phyloP scores from a whole-genome alignment of 2,888 invertebrate genomes.

The Chesias legatella region DNA sequence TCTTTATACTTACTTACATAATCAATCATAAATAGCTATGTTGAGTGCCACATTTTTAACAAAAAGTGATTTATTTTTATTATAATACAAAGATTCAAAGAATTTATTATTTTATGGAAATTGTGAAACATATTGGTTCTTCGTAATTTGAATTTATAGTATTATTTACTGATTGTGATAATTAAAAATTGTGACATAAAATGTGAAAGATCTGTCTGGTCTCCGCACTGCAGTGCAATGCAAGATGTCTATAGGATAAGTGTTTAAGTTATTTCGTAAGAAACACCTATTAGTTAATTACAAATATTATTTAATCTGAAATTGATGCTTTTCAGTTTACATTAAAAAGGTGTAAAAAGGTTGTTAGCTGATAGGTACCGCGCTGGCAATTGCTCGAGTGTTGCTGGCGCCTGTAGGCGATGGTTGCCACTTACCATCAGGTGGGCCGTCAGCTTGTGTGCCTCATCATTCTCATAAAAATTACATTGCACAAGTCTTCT shows the following conservation, averaged over 20 bases:
- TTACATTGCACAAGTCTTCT: too few species aligned
- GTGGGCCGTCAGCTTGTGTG: too few species aligned
- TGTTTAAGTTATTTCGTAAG: conserved; percentile 15
- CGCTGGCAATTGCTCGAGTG: too few species aligned
- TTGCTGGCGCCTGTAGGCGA: too few species aligned
- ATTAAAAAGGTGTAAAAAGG: too few species aligned
- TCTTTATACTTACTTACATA: conserved; percentile 14
- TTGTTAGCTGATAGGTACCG: too few species aligned
- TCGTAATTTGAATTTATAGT: conserved; percentile 25
- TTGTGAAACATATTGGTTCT: conserved; percentile 20
- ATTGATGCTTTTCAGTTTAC: not conserved
- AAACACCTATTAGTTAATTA: conserved; percentile 2
- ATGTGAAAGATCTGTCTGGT: conserved; percentile 26
- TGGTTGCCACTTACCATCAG: too few species aligned
- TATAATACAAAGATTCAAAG: conserved; percentile 17
- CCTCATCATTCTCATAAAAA: too few species aligned
- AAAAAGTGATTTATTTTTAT: conserved; percentile 20
- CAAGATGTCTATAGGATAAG: conserved; percentile 6
- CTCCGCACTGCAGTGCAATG: conserved; percentile 11
- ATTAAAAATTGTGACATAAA: conserved; percentile 36
- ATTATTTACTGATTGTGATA: conserved; percentile 37
- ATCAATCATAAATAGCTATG: conserved; percentile 20
- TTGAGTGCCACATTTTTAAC: conserved; percentile 29
- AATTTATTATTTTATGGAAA: conserved; percentile 27
- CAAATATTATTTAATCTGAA: conserved; percentile 1